These are phyloP conservation scores for Tachysurus vachellii DNA, from an alignment of 2,113 vertebrate genomes.

Conservation along the genomic window DNA sequence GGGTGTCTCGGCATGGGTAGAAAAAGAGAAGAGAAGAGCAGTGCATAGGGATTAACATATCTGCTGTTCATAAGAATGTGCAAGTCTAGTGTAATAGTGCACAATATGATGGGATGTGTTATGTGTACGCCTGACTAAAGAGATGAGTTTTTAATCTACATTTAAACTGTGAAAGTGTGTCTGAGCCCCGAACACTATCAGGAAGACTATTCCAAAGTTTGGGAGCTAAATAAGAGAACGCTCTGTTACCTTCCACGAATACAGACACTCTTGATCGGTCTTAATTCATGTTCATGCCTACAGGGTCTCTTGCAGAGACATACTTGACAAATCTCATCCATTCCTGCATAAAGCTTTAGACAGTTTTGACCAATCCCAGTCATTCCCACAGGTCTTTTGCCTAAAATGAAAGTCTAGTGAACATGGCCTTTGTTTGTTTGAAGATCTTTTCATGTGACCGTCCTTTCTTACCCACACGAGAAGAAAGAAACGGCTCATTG, in stretches of 20 bases:
- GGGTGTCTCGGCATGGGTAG: too few relatives aligned
- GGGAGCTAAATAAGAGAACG: too few relatives aligned
- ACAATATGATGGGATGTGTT: too few relatives aligned
- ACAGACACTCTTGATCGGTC: neutral
- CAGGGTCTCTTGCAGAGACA: neutral
- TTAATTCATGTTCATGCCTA: neutral
- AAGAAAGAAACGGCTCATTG: neutral
- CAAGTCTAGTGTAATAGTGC: too few relatives aligned
- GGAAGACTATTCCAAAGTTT: too few relatives aligned
- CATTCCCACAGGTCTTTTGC: neutral
- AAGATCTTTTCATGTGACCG: neutral
- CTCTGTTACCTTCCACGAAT: neutral
- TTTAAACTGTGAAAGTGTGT: too few relatives aligned
- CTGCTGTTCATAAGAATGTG: too few relatives aligned
- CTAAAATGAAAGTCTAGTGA: neutral
- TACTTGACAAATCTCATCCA: neutral
- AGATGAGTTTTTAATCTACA: too few relatives aligned
- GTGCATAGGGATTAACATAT: too few relatives aligned
- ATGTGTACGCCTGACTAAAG: too few relatives aligned
- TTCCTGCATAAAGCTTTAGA: neutral
- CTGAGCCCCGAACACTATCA: too few relatives aligned
- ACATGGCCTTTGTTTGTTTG: neutral
- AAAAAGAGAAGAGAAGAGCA: too few relatives aligned
- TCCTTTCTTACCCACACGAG: neutral
- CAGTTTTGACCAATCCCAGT: neutral